A percentile compares a stretch with the other conserved stretches of the same genome.
Conservation (phyloP, 2,888 invertebrate genomes). For the Leptopilina syphax region DNA sequence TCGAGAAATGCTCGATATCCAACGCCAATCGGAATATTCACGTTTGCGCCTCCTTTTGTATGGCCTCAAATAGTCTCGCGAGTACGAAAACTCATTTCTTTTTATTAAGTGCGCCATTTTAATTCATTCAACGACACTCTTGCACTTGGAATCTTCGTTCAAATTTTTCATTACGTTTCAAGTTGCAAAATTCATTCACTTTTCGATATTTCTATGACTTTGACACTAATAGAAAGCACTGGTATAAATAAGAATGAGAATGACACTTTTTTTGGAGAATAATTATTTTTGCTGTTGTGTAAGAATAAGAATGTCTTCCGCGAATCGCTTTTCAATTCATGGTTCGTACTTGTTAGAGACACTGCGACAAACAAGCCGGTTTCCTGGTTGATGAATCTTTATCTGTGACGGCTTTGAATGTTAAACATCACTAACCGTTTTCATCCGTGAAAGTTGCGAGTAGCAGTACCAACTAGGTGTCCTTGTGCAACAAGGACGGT, state of each 20-base stretch:
- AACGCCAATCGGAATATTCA: constrained; percentile 24
- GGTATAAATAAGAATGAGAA: no score
- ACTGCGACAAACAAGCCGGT: constrained; percentile 25
- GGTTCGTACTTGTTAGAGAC: constrained; percentile 1
- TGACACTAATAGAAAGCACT: no score
- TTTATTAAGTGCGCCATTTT: neutral
- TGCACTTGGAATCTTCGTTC: neutral
- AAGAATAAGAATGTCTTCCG: neutral
- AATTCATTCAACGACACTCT: neutral
- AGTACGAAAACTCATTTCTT: constrained; percentile 6
- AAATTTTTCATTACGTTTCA: neutral
- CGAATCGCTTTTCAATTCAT: constrained; percentile 6
- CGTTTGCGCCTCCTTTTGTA: constrained; percentile 13
- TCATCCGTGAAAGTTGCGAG: constrained; percentile 52
- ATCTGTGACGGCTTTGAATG: constrained; percentile 48
- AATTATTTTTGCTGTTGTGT: neutral
- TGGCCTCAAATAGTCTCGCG: constrained; percentile 13
- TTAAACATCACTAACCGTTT: constrained; percentile 29
- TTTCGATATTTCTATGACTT: neutral
- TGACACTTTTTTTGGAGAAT: no score
- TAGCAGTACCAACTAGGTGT: neutral
- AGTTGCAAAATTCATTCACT: neutral
- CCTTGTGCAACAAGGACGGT: constrained; percentile 15
- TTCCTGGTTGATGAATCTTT: constrained; percentile 49
- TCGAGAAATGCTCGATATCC: constrained; percentile 15